Evolutionary conservation across 2,113 vertebrate species (phyloP).

Genomic region (Cricetomys ansorgei): DNA sequence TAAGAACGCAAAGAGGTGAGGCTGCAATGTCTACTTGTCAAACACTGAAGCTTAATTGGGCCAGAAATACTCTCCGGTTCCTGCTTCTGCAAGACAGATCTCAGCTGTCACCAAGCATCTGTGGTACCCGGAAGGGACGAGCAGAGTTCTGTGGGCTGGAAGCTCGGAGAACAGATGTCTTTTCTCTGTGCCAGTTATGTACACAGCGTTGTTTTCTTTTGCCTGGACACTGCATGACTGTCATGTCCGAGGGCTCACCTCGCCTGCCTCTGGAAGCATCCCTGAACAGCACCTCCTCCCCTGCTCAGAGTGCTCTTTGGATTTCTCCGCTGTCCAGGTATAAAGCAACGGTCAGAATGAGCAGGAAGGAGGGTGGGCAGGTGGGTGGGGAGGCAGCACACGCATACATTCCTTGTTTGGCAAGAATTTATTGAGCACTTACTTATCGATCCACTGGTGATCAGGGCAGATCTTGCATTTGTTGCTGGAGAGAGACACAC

Average conservation of each 20-base stretch:
- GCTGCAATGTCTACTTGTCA: conserved; percentile 60
- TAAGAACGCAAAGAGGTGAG: conserved; percentile 28
- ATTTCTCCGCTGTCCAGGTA: neutral
- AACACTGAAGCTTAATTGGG: conserved; percentile 75
- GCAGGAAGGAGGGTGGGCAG: neutral
- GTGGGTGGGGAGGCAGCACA: neutral
- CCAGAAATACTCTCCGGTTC: conserved; percentile 75
- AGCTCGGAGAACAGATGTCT: conserved; percentile 47
- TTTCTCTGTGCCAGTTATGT: neutral
- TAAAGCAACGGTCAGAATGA: neutral
- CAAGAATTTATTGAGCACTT: neutral
- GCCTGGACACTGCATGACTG: neutral
- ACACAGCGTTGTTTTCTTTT: neutral
- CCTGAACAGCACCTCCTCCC: too few species aligned
- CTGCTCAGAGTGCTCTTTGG: neutral
- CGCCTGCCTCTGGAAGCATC: neutral
- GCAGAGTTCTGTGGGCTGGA: conserved; percentile 69
- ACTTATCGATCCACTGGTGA: too few species aligned
- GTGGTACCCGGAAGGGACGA: conserved; percentile 70
- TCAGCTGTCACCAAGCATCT: conserved; percentile 76
- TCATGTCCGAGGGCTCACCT: neutral
- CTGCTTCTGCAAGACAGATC: conserved; percentile 71
- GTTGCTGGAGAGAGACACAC: accelerated
- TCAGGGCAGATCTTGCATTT: neutral
- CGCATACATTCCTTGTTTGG: accelerated